Evolutionary conservation across 1,140 invertebrate genomes (phyloP).

Genomic region (Philopotamus ludificatus): DNA sequence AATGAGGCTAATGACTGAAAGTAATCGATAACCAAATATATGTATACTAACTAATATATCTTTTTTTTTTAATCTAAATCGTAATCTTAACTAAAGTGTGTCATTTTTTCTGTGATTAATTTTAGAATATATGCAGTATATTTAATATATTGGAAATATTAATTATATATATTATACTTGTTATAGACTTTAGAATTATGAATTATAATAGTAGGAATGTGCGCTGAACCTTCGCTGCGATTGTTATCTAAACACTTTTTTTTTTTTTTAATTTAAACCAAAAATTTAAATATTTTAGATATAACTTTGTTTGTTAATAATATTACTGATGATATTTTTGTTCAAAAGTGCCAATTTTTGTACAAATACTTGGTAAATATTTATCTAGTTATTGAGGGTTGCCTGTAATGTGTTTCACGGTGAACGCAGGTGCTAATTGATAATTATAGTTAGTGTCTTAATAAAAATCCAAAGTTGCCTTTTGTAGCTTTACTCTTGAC

Average conservation of each 20-base stretch:
- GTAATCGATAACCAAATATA: background rate
- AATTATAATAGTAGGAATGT: no score
- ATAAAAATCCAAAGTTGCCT: constrained; percentile 55
- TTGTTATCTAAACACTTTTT: constrained; percentile 21
- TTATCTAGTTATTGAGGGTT: constrained; percentile 35
- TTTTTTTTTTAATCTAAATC: no score
- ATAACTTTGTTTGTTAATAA: constrained; percentile 29
- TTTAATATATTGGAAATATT: background rate
- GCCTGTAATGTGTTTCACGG: constrained; percentile 29
- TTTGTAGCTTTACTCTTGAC: constrained; percentile 42
- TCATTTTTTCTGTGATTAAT: background rate
- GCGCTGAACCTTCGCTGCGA: constrained; percentile 6
- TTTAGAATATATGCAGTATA: background rate
- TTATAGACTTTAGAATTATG: no score
- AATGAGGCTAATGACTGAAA: background rate
- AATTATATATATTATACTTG: background rate
- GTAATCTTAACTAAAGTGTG: background rate
- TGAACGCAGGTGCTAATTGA: constrained; percentile 36
- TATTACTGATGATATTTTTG: constrained; percentile 37
- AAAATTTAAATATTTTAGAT: constrained; percentile 37
- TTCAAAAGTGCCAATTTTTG: constrained; percentile 42
- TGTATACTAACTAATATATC: no score
- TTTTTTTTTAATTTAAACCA: constrained; percentile 30
- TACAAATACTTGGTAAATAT: constrained; percentile 42
- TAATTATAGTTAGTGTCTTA: constrained; percentile 18